These are phyloP conservation scores for Pristionchus mayeri DNA, from an alignment of 2,888 invertebrate genomes.

Conservation along the genomic window DNA sequence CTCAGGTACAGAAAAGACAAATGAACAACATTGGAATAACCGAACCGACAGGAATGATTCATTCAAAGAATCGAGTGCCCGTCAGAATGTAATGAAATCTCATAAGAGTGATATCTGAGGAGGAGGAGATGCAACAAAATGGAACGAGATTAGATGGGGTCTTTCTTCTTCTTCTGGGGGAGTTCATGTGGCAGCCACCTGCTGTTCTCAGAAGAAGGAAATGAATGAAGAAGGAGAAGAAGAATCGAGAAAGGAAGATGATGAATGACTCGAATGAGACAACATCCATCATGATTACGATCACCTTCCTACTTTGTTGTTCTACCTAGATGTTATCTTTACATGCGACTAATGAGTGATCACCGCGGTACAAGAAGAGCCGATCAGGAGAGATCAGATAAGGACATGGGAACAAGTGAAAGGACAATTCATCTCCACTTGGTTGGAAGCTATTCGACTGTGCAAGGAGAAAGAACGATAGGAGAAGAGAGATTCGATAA, in stretches of 20 bases:
- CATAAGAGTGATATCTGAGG: slow-evolving; percentile 15
- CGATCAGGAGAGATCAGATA: neutral
- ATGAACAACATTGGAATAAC: too few species aligned
- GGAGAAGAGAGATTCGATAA: neutral
- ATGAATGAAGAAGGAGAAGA: neutral
- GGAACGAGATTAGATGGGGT: neutral
- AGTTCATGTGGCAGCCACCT: slow-evolving; percentile 23
- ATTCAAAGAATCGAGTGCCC: slow-evolving; percentile 5
- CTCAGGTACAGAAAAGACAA: too few species aligned
- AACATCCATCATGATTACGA: neutral
- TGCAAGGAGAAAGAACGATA: neutral
- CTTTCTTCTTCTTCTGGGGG: neutral
- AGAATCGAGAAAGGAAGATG: neutral
- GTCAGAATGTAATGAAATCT: slow-evolving; percentile 8
- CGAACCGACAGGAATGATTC: slow-evolving; percentile 19
- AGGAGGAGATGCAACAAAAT: slow-evolving; percentile 20
- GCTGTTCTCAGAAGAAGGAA: neutral
- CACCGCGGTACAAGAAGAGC: neutral
- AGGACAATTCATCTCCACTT: neutral
- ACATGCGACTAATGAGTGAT: neutral
- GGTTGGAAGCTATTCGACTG: neutral
- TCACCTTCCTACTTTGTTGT: neutral
- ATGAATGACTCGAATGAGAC: neutral
- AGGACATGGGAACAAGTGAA: neutral
- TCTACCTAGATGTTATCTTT: neutral